A percentile compares a stretch with the other conserved stretches of the same genome.
phyloP scores from a whole-genome alignment of 2,888 invertebrate species.

The Xestia xanthographa region DNA sequence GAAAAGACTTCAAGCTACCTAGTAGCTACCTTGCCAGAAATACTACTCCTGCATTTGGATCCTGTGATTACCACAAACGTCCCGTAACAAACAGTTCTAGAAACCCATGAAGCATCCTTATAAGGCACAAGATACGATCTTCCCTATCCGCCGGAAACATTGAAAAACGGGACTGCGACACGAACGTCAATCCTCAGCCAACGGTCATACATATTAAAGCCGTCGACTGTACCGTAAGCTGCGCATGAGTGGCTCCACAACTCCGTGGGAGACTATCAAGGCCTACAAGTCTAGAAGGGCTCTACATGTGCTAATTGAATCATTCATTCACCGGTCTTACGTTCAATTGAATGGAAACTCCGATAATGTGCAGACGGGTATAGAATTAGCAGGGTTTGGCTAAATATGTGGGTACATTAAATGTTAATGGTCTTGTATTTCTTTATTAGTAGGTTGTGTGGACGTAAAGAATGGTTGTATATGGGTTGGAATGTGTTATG shows the following conservation, averaged over 20 bases:
- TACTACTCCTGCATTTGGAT: background rate
- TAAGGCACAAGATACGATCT: background rate
- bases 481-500: conserved; percentile 5
- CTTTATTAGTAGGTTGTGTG: conserved; percentile 18
- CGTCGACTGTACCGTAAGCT: conserved; percentile 57
- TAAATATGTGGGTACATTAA: conserved; percentile 16
- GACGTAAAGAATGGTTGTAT: background rate
- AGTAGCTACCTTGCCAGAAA: background rate
- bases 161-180: conserved; percentile 34
- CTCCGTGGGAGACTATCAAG: conserved; percentile 61
- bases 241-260: conserved; percentile 52
- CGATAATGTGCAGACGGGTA: conserved; percentile 27
- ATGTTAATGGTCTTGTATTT: conserved; percentile 30
- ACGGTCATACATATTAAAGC: conserved; percentile 54
- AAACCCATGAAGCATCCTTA: conserved; percentile 5
- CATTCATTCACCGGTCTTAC: conserved; percentile 65
- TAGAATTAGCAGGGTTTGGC: conserved; percentile 44
- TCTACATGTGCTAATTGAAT: conserved; percentile 74
- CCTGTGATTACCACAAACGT: background rate
- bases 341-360: conserved; percentile 50
- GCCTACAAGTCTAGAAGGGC: conserved; percentile 44
- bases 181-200: background rate
- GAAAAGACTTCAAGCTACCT: background rate
- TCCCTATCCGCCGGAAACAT: conserved; percentile 43
- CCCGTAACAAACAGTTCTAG: background rate